Evolutionary conservation across 1,140 invertebrate genomes (phyloP).

Genomic region (Drosophila kanapiae): DNA sequence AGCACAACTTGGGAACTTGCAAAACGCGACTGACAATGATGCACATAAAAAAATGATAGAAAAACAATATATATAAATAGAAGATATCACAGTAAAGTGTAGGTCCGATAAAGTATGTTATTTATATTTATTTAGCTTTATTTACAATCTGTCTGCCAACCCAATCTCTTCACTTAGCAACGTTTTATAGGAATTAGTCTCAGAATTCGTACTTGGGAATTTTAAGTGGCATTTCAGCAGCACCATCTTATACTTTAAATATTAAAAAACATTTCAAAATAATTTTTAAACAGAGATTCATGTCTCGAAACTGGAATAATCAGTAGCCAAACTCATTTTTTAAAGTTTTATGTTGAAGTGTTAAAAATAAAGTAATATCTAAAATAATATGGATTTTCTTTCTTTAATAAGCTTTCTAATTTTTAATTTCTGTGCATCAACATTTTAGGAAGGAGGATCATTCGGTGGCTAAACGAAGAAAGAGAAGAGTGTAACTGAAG

Average conservation of each 20-base stretch:
- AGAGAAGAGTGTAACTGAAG: slow-evolving; percentile 1
- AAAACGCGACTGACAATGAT: slow-evolving; percentile 28
- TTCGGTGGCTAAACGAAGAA: neutral
- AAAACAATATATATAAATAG: neutral
- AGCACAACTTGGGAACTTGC: slow-evolving; percentile 53
- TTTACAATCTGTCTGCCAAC: too few species aligned
- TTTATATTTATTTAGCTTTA: too few species aligned
- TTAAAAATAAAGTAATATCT: neutral
- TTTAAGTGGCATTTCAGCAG: neutral
- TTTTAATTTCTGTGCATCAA: neutral
- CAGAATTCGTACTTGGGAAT: neutral
- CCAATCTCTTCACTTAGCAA: too few species aligned
- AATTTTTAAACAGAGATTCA: neutral
- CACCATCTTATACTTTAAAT: neutral
- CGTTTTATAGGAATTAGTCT: too few species aligned
- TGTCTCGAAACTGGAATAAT: neutral
- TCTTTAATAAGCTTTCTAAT: neutral
- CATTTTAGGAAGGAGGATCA: neutral
- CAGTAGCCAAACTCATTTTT: too few species aligned
- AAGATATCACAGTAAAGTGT: neutral
- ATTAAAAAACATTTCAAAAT: fast-evolving
- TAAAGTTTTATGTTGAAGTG: too few species aligned
- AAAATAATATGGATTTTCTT: too few species aligned
- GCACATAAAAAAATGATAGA: slow-evolving; percentile 4
- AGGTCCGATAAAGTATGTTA: too few species aligned